These are phyloP conservation scores for Heliconius nattereri DNA, from an alignment of 1,140 invertebrate species.

Conservation along the genomic window DNA sequence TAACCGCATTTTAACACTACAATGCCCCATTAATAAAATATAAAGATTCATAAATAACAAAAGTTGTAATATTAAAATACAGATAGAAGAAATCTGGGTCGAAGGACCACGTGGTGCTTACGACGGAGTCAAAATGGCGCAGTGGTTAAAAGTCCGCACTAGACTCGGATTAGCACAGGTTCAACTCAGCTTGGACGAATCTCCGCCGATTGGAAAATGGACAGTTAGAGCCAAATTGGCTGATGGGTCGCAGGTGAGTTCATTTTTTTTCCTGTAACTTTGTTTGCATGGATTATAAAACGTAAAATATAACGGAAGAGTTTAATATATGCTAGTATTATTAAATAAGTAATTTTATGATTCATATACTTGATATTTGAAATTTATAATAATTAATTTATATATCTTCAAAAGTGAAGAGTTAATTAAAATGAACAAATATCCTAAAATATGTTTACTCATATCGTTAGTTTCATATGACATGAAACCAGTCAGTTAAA, in stretches of 20 bases:
- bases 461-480: too few species aligned
- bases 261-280: background rate
- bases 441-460: too few species aligned
- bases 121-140: constrained; percentile 53
- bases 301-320: background rate
- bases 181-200: constrained; percentile 58
- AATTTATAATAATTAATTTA: too few species aligned
- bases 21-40: too few species aligned
- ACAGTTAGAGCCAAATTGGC: constrained; percentile 52
- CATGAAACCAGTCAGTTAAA: too few species aligned
- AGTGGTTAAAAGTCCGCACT: constrained; percentile 55
- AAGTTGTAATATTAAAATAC: background rate
- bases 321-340: too few species aligned
- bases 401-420: too few species aligned
- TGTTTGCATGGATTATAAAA: background rate
- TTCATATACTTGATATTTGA: too few species aligned
- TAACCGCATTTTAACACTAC: too few species aligned
- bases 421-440: too few species aligned
- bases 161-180: constrained; percentile 60
- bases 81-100: constrained; percentile 70
- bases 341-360: too few species aligned
- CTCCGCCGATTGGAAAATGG: constrained; percentile 59
- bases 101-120: constrained; percentile 59
- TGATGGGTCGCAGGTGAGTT: constrained; percentile 61
- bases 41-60: too few species aligned